Conservation (phyloP, 2,113 vertebrate genomes). For the Pachypanchax playfairii region DNA sequence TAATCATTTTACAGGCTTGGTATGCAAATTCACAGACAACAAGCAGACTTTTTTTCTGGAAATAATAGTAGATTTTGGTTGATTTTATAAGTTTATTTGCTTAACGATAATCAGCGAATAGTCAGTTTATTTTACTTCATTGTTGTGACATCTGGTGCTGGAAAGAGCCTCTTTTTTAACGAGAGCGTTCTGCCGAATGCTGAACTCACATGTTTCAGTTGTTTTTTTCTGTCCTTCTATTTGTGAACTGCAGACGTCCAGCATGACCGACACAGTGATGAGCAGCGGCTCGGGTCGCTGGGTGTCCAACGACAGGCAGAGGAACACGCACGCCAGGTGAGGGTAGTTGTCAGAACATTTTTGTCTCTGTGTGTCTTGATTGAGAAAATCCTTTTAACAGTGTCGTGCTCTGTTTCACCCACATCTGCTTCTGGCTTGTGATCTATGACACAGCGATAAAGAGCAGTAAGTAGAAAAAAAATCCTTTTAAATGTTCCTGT, state of each 20-base stretch:
- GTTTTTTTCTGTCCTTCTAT: slow-evolving; percentile 3
- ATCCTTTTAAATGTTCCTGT: not conserved
- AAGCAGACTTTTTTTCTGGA: slow-evolving; percentile 15
- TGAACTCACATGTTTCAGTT: not conserved
- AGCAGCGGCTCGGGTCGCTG: slow-evolving; percentile 85
- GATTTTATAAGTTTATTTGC: not conserved
- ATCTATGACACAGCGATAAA: slow-evolving; percentile 84
- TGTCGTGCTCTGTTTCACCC: slow-evolving; percentile 41
- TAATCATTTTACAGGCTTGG: slow-evolving; percentile 27
- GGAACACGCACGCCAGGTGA: slow-evolving; percentile 85
- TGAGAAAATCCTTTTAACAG: slow-evolving; percentile 6
- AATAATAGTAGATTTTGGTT: slow-evolving; percentile 10
- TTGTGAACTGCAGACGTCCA: slow-evolving; percentile 44
- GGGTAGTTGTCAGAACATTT: slow-evolving; percentile 14
- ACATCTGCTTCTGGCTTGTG: slow-evolving; percentile 24
- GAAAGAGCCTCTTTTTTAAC: slow-evolving; percentile 28
- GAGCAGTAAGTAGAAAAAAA: slow-evolving; percentile 93
- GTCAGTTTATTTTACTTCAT: slow-evolving; percentile 18
- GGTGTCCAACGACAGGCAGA: slow-evolving; percentile 86
- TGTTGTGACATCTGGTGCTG: slow-evolving; percentile 26
- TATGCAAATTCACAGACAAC: slow-evolving; percentile 23
- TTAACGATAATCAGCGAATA: not conserved
- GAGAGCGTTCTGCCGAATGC: slow-evolving; percentile 1
- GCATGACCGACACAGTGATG: slow-evolving; percentile 91
- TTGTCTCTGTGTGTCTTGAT: not conserved